These are phyloP conservation scores for Aphaenogaster floridana DNA, from an alignment of 1,140 invertebrate species.

Conservation along the genomic window DNA sequence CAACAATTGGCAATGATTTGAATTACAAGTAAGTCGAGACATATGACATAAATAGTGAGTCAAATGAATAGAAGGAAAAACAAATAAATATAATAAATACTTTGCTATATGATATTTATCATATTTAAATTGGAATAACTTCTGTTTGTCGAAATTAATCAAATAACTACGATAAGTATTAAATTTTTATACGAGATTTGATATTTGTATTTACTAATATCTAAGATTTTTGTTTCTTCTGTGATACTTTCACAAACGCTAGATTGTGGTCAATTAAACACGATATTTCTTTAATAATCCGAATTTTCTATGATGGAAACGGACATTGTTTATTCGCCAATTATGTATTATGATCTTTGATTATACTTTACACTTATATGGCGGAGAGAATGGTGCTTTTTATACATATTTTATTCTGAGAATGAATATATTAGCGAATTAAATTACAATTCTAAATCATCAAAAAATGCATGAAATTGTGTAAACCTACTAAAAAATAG, in stretches of 20 bases:
- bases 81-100: background rate
- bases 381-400: constrained; percentile 39
- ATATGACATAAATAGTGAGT: background rate
- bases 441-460: background rate
- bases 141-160: background rate
- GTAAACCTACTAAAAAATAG: background rate
- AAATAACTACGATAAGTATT: background rate
- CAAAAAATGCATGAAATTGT: constrained; percentile 39
- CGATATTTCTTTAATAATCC: background rate
- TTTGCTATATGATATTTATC: constrained; percentile 5
- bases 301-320: constrained; percentile 25
- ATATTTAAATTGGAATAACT: background rate
- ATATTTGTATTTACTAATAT: constrained; percentile 19
- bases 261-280: constrained; percentile 11
- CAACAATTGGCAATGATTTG: background rate
- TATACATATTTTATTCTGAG: constrained; percentile 29
- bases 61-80: background rate
- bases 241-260: constrained; percentile 14
- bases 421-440: constrained; percentile 31
- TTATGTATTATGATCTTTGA: constrained; percentile 11
- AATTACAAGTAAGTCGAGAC: background rate
- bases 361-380: constrained; percentile 31
- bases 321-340: constrained; percentile 30
- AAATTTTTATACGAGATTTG: background rate
- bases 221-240: constrained; percentile 21